Base-by-base conservation (phyloP, 1,140 invertebrate genomes). In the Mamestra configurata region DNA sequence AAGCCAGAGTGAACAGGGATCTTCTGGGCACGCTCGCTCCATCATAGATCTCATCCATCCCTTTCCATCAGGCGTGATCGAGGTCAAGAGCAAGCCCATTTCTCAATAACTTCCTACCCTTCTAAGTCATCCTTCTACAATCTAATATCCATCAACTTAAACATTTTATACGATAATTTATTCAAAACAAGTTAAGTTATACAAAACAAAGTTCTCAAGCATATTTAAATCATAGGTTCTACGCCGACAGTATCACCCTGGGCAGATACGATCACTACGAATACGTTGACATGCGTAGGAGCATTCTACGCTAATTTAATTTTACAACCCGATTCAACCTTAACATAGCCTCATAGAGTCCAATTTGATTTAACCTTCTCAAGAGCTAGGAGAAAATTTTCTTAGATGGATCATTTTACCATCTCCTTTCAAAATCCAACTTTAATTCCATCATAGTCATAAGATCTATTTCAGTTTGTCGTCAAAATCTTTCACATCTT, bases 271-370 rank as follows among this genome's bases (percentile, higher is more conserved):
- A 86, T 90, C 85, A 73, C 84, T 90, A 87, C 84, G 80, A 83
- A 87, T 79, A 82, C 82, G 84, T 82, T 90, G 89, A 89, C 88
- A 86, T 86, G 89, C 89, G 88, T 89, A 85, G 87, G 88, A 84
- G 89, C 88, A 86, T 79, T 22, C 20, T 22, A 55, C 57, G 46
- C 37, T 46, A 51, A 57, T 40, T 55, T 35, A 18, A 57, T 57
- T 40, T 57, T 11, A 55, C n/a, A 13, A n/a, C 27, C 5, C 15
- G 31, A n/a, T 31, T 46, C 55, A 64, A 59, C 73, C 24, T 77
- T 61, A 73, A 22, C 13, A 15, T 11, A 4, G 20, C 15, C 46
- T 1, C 46, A 15, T 20, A 71, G 27, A 15, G n/a, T 24, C n/a
- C 68, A 51, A 18, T 71, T 71, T 53, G 2, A 22, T n/a, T 35